Evolutionary conservation across 2,113 vertebrate genomes (phyloP).

Genomic region (Edolisoma coerulescens): DNA sequence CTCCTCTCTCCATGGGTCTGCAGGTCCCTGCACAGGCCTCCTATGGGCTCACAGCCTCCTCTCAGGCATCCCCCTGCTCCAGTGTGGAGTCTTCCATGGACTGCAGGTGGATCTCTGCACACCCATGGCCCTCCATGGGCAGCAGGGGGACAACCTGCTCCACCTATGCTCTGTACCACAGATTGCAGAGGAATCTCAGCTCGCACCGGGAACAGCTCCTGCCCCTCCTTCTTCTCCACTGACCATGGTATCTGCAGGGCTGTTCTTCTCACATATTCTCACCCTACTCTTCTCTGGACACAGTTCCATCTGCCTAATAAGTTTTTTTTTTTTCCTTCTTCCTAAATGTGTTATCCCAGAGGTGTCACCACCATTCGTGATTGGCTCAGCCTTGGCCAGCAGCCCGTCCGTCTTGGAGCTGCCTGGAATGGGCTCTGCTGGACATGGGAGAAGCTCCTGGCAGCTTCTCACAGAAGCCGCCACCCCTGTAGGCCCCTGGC

Average conservation of each 20-base stretch:
- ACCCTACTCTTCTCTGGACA: background rate
- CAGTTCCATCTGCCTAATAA: background rate
- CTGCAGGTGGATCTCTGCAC: background rate
- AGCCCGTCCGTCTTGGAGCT: background rate
- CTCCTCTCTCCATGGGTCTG: background rate
- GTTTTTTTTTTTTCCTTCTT: background rate
- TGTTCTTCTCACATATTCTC: background rate
- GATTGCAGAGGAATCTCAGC: background rate
- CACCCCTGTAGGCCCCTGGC: background rate
- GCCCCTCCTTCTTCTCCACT: background rate
- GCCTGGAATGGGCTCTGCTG: background rate
- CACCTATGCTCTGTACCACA: background rate
- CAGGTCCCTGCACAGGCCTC: background rate
- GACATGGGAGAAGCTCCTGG: background rate
- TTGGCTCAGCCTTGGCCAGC: background rate
- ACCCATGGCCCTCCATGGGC: background rate
- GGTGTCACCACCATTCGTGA: background rate
- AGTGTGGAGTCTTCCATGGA: background rate
- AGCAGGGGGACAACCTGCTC: background rate
- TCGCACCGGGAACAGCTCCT: background rate
- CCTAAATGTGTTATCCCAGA: background rate
- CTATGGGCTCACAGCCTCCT: background rate
- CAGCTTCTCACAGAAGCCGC: background rate
- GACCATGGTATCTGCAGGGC: background rate
- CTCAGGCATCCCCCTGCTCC: background rate